Evolutionary conservation across 2,113 vertebrate species (phyloP).

Genomic region (Mus spicilegus): DNA sequence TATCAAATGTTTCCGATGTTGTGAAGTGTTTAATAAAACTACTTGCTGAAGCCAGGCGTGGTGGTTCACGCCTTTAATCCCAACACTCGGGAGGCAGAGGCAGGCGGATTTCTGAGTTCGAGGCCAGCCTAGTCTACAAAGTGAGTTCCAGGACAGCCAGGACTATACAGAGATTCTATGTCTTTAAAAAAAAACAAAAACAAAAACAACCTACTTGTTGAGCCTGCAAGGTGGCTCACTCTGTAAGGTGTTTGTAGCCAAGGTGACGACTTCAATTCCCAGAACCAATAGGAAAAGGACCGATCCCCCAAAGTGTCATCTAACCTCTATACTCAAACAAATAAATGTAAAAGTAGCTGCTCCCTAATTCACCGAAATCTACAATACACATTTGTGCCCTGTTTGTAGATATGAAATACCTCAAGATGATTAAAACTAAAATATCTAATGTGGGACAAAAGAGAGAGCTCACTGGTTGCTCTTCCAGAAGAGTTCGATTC

Average conservation of each 20-base stretch:
- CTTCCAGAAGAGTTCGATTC: not conserved
- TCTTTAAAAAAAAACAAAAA: no score
- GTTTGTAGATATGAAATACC: not conserved
- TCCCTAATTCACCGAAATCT: not conserved
- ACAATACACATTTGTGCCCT: not conserved
- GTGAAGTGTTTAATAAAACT: not conserved
- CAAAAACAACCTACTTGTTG: not conserved
- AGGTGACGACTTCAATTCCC: not conserved
- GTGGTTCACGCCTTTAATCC: no score
- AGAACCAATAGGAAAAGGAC: not conserved
- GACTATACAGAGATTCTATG: no score
- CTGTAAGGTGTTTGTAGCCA: not conserved
- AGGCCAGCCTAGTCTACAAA: no score
- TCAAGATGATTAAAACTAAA: slow-evolving; percentile 47
- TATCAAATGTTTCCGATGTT: not conserved
- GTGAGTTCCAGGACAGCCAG: no score
- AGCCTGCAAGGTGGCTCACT: not conserved
- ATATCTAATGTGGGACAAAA: not conserved
- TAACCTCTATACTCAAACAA: not conserved
- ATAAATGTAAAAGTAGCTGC: not conserved
- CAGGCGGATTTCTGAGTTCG: no score
- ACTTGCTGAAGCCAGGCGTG: not conserved
- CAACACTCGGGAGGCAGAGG: no score
- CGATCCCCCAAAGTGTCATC: not conserved
- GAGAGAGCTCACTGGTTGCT: not conserved